Base-by-base conservation (phyloP, 2,797 vertebrate species). In the Chelmon rostratus region DNA sequence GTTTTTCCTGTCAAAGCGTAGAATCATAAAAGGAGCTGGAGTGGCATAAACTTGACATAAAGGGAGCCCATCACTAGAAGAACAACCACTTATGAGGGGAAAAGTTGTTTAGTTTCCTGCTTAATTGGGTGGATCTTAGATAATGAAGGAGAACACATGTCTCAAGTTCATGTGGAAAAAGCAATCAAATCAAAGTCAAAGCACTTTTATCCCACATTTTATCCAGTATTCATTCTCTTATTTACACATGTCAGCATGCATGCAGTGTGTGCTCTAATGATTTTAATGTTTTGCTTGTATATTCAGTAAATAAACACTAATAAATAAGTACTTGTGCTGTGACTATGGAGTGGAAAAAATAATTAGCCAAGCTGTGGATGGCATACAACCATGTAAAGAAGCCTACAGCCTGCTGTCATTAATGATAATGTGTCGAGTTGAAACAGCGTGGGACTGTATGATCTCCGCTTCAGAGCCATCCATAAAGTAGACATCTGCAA, bases 1-100 rank as follows among this genome's bases (percentile, higher is more conserved):
- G 89, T 82, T 92, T 91, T 94, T 93, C 92, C 88, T 93, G 90
- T 94, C 86, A 88, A 88, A 89, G 88, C 68, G 63, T 73, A 69
- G 82, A 7, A 82, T 88, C 91, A 85, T 94, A 90, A 95, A 95
- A 90, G 73, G 52, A 88, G 74, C 75, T 61, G 77, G 59, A 86
- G 82, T 84, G 86, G 84, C 88, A 91, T 92, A 85, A 90, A 91
- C 76, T 66, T 86, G 79, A 82, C 85, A 88, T 88, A 35, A 90
- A 92, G 79, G 76, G 57, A 83, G 74, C 73, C 40, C 78, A 84
- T 88, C 82, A 71, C 78, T 81, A 76, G 69, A 88, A 74, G 73
- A 92, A 75, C 78, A 59, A 76, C 81, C 74, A 80, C 88, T 87
- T 90, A 86, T 64, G 73, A 83, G 77, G 44, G 83, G 73, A 86